These are phyloP conservation scores for Abscondita cerata DNA, from an alignment of 2,888 invertebrate genomes.

Conservation along the genomic window DNA sequence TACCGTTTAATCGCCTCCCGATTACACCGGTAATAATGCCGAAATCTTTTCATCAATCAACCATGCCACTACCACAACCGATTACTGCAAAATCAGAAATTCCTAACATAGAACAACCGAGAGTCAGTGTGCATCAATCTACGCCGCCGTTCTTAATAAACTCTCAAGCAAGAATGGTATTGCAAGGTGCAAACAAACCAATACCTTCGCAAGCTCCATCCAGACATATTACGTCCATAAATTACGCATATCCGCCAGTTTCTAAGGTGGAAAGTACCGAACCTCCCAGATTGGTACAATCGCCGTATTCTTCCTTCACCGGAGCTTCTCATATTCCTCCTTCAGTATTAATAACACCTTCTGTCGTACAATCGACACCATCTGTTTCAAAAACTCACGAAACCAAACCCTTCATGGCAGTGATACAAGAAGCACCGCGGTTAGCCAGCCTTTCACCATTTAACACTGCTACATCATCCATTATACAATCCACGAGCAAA, in stretches of 20 bases:
- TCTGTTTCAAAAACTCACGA: constrained; percentile 14
- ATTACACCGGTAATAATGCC: constrained; percentile 66
- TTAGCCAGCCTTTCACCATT: constrained; percentile 34
- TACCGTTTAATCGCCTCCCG: constrained; percentile 65
- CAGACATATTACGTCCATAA: constrained; percentile 16
- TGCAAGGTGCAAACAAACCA: constrained; percentile 40
- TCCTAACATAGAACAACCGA: constrained; percentile 52
- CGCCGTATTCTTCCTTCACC: neutral
- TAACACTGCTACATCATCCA: constrained; percentile 27
- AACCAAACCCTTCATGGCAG: constrained; percentile 47
- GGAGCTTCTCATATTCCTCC: neutral
- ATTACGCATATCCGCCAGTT: constrained; percentile 4
- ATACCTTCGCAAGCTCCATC: constrained; percentile 17
- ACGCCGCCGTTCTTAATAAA: constrained; percentile 42
- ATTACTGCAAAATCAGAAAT: constrained; percentile 48
- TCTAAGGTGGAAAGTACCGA: neutral
- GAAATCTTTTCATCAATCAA: constrained; percentile 64
- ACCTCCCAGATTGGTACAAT: constrained; percentile 1
- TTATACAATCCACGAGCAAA: constrained; percentile 20
- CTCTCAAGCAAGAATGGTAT: constrained; percentile 45
- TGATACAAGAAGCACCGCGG: constrained; percentile 51
- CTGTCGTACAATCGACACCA: neutral
- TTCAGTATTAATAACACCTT: neutral
- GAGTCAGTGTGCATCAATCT: constrained; percentile 52
- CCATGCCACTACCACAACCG: constrained; percentile 56